Percentiles rank a stretch among this genome's conserved stretches.
phyloP scores from a whole-genome alignment of 2,888 invertebrate species.

The Scaptomyza flava region DNA sequence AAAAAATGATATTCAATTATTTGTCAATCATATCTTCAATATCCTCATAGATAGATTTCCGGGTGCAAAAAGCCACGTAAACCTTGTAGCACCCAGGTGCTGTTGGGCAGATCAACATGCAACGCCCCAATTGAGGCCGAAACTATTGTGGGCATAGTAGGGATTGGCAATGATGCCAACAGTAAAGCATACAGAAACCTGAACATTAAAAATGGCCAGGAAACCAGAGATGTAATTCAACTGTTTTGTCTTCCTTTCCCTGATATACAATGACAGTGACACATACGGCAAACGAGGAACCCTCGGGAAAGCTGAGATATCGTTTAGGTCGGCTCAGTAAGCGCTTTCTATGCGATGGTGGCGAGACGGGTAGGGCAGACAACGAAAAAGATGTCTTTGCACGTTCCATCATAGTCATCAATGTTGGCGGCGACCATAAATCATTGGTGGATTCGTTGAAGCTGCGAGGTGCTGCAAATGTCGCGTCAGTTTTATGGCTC shows the following conservation, averaged over 20 bases:
- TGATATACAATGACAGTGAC: slow-evolving; percentile 18
- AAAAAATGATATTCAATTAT: slow-evolving; percentile 83
- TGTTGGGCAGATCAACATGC: slow-evolving; percentile 87
- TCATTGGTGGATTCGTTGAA: slow-evolving; percentile 57
- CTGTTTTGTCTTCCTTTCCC: background rate
- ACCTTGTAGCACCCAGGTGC: slow-evolving; percentile 85
- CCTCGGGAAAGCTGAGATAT: slow-evolving; percentile 86
- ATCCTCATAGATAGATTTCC: slow-evolving; percentile 72
- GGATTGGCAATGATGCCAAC: slow-evolving; percentile 87
- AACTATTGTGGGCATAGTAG: slow-evolving; percentile 86
- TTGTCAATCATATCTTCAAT: slow-evolving; percentile 87
- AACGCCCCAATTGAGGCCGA: slow-evolving; percentile 89
- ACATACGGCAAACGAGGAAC: slow-evolving; percentile 86
- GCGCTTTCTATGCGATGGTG: slow-evolving; percentile 29
- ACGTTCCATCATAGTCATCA: slow-evolving; percentile 77
- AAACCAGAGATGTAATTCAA: slow-evolving; percentile 18
- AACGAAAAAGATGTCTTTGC: slow-evolving; percentile 47
- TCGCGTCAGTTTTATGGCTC: slow-evolving; percentile 14
- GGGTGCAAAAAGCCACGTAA: slow-evolving; percentile 79
- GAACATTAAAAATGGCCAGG: slow-evolving; percentile 22
- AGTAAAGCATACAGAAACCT: slow-evolving; percentile 87
- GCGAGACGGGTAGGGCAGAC: slow-evolving; percentile 4
- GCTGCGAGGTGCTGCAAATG: background rate
- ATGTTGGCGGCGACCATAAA: slow-evolving; percentile 71
- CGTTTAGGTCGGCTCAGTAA: slow-evolving; percentile 77